Conservation (phyloP, 2,888 invertebrate genomes). For the Coelopa pilipes region DNA sequence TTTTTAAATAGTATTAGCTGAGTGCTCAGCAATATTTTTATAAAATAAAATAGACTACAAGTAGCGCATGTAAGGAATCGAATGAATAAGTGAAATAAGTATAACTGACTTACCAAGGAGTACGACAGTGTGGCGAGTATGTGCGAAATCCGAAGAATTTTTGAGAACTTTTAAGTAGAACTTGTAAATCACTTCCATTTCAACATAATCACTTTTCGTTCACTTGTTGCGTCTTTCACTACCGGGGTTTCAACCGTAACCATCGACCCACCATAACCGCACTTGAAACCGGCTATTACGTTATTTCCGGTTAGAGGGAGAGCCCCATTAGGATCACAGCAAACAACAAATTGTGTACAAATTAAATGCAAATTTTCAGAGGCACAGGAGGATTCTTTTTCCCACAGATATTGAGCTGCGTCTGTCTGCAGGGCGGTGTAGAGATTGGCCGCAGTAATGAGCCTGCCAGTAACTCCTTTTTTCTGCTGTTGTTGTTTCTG, state of each 20-base stretch:
- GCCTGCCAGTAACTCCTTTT: slow-evolving; percentile 19
- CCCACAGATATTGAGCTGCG: slow-evolving; percentile 19
- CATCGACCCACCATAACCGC: neutral
- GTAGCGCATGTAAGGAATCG: no score
- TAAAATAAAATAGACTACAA: no score
- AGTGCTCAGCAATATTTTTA: no score
- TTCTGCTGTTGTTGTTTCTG: neutral
- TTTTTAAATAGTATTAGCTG: no score
- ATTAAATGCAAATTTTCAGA: slow-evolving; percentile 29
- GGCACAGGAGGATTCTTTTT: neutral
- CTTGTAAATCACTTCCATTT: neutral
- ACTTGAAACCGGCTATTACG: slow-evolving; percentile 8
- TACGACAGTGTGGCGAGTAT: no score
- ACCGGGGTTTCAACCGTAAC: no score
- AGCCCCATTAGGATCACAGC: neutral
- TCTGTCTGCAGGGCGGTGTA: neutral
- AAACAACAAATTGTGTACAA: slow-evolving; percentile 11
- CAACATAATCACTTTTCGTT: neutral
- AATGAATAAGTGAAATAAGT: no score
- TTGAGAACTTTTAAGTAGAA: no score
- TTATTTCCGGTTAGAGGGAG: slow-evolving; percentile 3
- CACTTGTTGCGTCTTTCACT: neutral
- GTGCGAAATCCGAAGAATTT: no score
- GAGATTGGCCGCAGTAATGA: slow-evolving; percentile 14
- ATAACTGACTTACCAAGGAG: no score